phyloP scores from a whole-genome alignment of 2,113 vertebrate species.

The Phalacrocorax aristotelis region DNA sequence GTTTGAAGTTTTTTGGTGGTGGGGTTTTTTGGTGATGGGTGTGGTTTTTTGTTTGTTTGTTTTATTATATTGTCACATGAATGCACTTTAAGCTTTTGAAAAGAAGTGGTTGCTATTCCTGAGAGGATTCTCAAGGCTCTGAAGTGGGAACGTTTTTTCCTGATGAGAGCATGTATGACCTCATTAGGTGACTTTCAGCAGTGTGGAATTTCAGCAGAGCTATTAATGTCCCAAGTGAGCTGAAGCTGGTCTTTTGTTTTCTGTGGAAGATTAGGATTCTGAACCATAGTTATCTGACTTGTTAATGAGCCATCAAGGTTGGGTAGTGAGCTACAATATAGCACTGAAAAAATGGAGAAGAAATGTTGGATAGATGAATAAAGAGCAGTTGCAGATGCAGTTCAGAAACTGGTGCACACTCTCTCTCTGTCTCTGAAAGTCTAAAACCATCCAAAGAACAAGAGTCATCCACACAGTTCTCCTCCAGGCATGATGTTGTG shows the following conservation, averaged over 20 bases:
- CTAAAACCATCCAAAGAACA: background rate
- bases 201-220: background rate
- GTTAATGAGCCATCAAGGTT: background rate
- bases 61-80: background rate
- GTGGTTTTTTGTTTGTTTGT: background rate
- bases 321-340: background rate
- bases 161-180: background rate
- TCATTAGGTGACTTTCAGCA: background rate
- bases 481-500: background rate
- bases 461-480: background rate
- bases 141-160: background rate
- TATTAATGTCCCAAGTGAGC: background rate
- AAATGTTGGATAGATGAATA: background rate
- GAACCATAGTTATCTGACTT: background rate
- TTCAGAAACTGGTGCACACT: background rate
- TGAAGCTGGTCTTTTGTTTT: background rate
- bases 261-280: background rate
- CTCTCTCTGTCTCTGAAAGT: background rate
- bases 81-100: conserved; percentile 59
- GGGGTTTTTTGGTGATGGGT: background rate
- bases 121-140: background rate
- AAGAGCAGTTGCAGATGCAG: background rate
- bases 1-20: background rate
- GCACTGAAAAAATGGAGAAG: background rate
- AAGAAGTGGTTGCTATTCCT: background rate